Base-by-base conservation (phyloP, 1,140 invertebrate species). In the Eumeta japonica region DNA sequence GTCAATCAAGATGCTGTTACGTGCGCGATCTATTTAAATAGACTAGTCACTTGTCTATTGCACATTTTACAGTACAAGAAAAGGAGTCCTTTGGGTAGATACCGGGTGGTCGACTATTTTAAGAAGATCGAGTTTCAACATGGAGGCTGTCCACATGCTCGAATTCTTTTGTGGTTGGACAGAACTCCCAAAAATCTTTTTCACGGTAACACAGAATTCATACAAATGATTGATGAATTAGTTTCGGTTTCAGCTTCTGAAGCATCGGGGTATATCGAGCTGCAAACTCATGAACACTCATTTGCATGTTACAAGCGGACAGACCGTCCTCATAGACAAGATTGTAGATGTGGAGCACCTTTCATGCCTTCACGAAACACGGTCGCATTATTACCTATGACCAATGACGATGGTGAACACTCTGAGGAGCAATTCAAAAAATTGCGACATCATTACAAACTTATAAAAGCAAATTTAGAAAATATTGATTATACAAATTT, bases 51-150 rank as follows among this genome's bases (percentile, higher is more conserved):
- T n/a, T n/a, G n/a, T n/a, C n/a, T n/a, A n/a, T n/a, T n/a, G n/a
- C n/a, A n/a, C n/a, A n/a, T n/a, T n/a, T n/a, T n/a, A n/a, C n/a
- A n/a, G n/a, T n/a, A n/a, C n/a, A n/a, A n/a, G n/a, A n/a, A n/a
- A n/a, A 10, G 10, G 28, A 51, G 48, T 50, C 41, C 58, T n/a
- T 67, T 65, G 38, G 37, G 43, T 10, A 52, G 59, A 40, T 56
- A 58, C 45, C 16, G 32, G 11, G 40, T 68, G 17, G 3, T 49
- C 0, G 11, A 65, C 40, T 74, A 60, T 38, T 72, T 57, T 32
- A 55, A 51, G 52, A 35, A 58, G 50, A 63, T 67, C 46, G 74
- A 70, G 59, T 78, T 74, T 57, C 66, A 70, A 54, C 62, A 73
- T 55, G 48, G 56, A 41, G 77, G 62, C 13, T 50, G 50, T 41